Conservation (phyloP, 2,888 invertebrate species). For the Chymomyza procnemis region DNA sequence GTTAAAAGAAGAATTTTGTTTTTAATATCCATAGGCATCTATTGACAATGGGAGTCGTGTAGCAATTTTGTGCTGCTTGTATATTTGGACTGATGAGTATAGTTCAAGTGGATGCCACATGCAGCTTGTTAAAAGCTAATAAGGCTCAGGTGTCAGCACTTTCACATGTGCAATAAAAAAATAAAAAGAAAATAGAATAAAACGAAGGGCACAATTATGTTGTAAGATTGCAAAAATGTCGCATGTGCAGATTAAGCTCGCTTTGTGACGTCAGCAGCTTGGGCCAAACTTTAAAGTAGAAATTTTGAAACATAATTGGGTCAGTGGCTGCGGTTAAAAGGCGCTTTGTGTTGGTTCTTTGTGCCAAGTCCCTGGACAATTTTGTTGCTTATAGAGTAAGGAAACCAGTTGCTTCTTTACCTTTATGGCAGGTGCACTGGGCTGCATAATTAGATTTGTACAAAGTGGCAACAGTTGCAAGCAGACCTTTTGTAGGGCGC, state of each 20-base stretch:
- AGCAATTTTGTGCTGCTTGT: constrained; percentile 23
- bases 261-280: constrained; percentile 54
- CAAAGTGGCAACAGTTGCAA: constrained; percentile 11
- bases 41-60: constrained; percentile 39
- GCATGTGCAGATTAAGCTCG: constrained; percentile 12
- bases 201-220: constrained; percentile 68
- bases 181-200: too few relatives aligned
- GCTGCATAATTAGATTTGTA: constrained; percentile 42
- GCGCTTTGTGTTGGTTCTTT: neutral
- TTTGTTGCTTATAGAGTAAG: constrained; percentile 17
- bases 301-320: constrained; percentile 62
- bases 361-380: constrained; percentile 13
- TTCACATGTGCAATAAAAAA: constrained; percentile 12
- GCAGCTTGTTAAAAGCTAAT: constrained; percentile 40
- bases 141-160: constrained; percentile 60
- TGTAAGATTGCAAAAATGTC: constrained; percentile 54
- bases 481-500: constrained; percentile 27
- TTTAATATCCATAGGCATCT: constrained; percentile 49
- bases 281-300: neutral
- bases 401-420: constrained; percentile 10
- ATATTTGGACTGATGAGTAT: neutral
- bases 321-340: constrained; percentile 48
- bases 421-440: neutral
- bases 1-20: neutral
- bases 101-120: constrained; percentile 20